Evolutionary conservation across 1,140 invertebrate genomes (phyloP).

Genomic region (Sarcophaga peregrina): DNA sequence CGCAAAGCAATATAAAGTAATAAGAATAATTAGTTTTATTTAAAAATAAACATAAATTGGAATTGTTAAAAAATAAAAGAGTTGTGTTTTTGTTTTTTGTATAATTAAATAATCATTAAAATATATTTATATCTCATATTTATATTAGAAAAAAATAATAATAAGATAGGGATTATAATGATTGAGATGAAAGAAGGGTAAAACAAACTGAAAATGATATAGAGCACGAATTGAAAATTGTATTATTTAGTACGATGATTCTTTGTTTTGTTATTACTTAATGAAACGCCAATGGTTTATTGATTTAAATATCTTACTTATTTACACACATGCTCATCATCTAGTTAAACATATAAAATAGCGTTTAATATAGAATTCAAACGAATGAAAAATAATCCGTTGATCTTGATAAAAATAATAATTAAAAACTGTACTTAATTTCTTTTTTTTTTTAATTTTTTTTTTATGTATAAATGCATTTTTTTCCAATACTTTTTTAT

Average conservation of each 20-base stretch:
- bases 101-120: conserved; percentile 13
- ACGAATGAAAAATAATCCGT: neutral
- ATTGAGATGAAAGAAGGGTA: neutral
- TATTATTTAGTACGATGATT: conserved; percentile 7
- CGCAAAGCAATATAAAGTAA: neutral
- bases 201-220: neutral
- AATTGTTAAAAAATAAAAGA: conserved; percentile 11
- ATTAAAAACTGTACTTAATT: neutral
- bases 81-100: neutral
- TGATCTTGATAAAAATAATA: neutral
- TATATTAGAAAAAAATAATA: neutral
- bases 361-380: neutral
- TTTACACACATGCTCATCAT: conserved; percentile 20
- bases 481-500: conserved; percentile 42
- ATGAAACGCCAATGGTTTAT: conserved; percentile 4
- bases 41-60: conserved; percentile 19
- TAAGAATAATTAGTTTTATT: conserved; percentile 15
- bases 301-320: neutral
- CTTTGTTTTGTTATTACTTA: neutral
- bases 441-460: neutral
- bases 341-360: neutral
- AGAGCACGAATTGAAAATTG: conserved; percentile 6
- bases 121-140: conserved; percentile 8
- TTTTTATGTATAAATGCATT: conserved; percentile 41
- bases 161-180: neutral